phyloP scores from a whole-genome alignment of 2,888 invertebrate genomes.

The Troides oblongomaculatus region DNA sequence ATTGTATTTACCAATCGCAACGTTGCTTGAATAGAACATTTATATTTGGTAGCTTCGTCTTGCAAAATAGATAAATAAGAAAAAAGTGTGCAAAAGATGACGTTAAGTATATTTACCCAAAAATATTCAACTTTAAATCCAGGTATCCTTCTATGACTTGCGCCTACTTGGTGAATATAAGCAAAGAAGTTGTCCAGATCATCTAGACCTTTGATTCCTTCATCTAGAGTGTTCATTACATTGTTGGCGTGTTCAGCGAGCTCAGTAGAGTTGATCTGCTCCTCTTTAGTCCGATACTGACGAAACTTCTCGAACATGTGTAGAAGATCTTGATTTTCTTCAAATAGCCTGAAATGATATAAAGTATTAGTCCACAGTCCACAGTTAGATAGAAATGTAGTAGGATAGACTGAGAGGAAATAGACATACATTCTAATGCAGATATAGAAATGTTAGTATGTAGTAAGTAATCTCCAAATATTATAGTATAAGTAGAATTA shows the following conservation, averaged over 20 bases:
- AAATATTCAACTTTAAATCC: conserved; percentile 93
- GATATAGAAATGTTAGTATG: too few species aligned
- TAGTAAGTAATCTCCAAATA: too few species aligned
- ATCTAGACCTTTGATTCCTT: conserved; percentile 92
- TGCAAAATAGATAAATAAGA: too few species aligned
- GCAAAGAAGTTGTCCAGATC: conserved; percentile 91
- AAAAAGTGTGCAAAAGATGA: too few species aligned
- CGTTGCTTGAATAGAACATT: too few species aligned
- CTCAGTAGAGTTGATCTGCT: conserved; percentile 89
- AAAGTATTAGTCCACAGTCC: background rate
- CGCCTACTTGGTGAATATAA: conserved; percentile 90
- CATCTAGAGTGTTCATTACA: conserved; percentile 94
- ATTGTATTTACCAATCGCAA: too few species aligned
- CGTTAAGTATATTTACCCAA: conserved; percentile 83
- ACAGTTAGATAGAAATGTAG: too few species aligned
- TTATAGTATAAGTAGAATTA: too few species aligned
- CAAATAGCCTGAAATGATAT: conserved; percentile 85
- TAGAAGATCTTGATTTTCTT: conserved; percentile 89
- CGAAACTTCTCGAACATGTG: conserved; percentile 90
- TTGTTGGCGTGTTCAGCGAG: conserved; percentile 92
- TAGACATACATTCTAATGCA: too few species aligned
- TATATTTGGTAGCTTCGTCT: too few species aligned
- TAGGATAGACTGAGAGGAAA: too few species aligned
- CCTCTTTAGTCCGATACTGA: conserved; percentile 87
- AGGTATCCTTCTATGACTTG: conserved; percentile 89